These are phyloP conservation scores for Callochromis pleurospilus DNA, from an alignment of 2,113 vertebrate species.

Conservation along the genomic window DNA sequence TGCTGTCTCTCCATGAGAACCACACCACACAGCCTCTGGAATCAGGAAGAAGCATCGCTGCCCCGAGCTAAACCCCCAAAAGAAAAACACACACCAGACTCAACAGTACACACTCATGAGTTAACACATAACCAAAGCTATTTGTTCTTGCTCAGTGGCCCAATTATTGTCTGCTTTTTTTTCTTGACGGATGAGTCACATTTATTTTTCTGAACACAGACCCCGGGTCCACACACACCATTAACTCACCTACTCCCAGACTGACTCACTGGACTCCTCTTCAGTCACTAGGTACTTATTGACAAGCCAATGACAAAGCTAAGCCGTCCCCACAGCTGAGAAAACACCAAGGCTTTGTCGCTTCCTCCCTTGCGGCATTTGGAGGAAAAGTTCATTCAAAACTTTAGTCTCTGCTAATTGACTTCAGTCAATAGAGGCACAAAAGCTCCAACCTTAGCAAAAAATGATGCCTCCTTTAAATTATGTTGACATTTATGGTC, in stretches of 20 bases:
- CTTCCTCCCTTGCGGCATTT: not conserved
- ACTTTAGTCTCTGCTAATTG: not conserved
- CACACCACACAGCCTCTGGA: not conserved
- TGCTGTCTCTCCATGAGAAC: not conserved
- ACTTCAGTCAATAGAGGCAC: not conserved
- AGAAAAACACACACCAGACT: constrained; percentile 39
- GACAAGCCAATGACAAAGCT: constrained; percentile 34
- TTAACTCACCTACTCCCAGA: constrained; percentile 37
- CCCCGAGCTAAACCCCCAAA: constrained; percentile 21
- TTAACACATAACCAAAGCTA: constrained; percentile 23
- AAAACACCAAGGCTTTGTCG: constrained; percentile 8
- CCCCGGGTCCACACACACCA: constrained; percentile 7
- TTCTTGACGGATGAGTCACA: constrained; percentile 54
- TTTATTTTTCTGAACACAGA: constrained; percentile 27
- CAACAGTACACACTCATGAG: constrained; percentile 35
- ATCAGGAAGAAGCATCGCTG: constrained; percentile 11
- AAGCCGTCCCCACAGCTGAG: constrained; percentile 30
- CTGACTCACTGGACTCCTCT: constrained; percentile 29
- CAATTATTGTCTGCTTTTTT: constrained; percentile 39
- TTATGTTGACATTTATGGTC: not conserved
- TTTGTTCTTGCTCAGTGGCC: constrained; percentile 63
- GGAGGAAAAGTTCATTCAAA: not conserved
- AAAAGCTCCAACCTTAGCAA: not conserved
- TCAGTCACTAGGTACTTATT: constrained; percentile 14
- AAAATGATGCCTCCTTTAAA: not conserved